Base-by-base conservation (phyloP, 2,113 vertebrate genomes). In the Burhinus bistriatus region DNA sequence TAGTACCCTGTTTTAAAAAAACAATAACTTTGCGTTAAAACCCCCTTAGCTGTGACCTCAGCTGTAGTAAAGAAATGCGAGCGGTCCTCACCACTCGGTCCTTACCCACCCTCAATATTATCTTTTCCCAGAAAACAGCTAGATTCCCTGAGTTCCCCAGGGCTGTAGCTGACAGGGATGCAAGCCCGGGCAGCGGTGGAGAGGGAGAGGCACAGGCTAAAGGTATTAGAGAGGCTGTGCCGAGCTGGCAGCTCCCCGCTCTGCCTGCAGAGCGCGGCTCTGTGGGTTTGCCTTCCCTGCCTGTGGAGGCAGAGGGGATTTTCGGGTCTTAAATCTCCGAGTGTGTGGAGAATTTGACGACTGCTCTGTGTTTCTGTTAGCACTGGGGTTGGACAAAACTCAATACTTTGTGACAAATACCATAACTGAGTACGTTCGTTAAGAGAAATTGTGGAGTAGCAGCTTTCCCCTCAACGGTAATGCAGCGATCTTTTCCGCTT, bases 401-500 rank as follows among this genome's bases (percentile, higher is more conserved):
- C 62, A 44, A 2, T 13, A 18, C 22, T 83, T 92, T 30, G 23
- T 83, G 75, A 65, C 30, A 83, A 90, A 45, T 23, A 21, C 15
- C 34, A 9, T 21, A 73, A 34, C 36, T 83, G 52, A 90, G 17
- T 44, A 36, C 14, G 36, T 76, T 71, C 1, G 4, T 29, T 42
- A 69, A 17, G 38, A 95, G 54, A 27, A 85, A 70, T 12, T 4
- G 13, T 32, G 62, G 64, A 83, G 69, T 11, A 44, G 25, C 19
- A 62, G 21, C 17, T 71, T 82, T 59, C 6, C 14, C 13, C 58
- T 45, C 42, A 8, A 73, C 44, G 51, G 40, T 27, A 30, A 16
- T 2, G 21, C 64, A 49, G 30, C 1, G 3, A 23, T 36, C 29
- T 34, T 57, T 26, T 47, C 49, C 1, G 1, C 17, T 29, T 36